Evolutionary conservation across 2,888 invertebrate genomes (phyloP).

Genomic region (Cheilosia pagana): DNA sequence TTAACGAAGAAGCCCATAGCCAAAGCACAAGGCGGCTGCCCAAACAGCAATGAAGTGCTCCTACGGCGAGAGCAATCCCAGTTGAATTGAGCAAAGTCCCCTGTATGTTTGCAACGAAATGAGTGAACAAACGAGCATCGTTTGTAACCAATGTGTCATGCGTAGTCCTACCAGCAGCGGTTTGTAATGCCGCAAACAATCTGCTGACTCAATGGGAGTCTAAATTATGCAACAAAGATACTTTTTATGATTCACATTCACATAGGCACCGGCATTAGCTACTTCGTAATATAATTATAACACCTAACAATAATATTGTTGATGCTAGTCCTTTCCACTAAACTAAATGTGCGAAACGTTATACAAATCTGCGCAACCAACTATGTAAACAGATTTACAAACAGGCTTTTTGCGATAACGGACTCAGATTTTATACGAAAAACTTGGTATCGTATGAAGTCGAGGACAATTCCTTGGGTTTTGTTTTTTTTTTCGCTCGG

Average conservation of each 20-base stretch:
- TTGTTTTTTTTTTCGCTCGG: not conserved
- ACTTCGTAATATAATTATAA: conserved; percentile 9
- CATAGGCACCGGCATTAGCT: conserved; percentile 1
- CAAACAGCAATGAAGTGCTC: conserved; percentile 48
- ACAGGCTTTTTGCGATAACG: not conserved
- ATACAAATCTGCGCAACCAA: not conserved
- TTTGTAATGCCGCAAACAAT: conserved; percentile 50
- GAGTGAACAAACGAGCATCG: conserved; percentile 73
- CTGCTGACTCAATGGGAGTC: conserved; percentile 68
- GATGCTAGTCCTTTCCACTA: not conserved
- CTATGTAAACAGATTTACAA: not conserved
- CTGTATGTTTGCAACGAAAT: conserved; percentile 57
- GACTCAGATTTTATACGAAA: conserved; percentile 11
- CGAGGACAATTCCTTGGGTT: not conserved
- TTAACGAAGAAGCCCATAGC: conserved; percentile 35
- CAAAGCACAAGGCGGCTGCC: conserved; percentile 28
- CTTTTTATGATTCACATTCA: conserved; percentile 28
- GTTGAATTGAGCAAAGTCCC: conserved; percentile 51
- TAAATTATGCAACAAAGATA: conserved; percentile 68
- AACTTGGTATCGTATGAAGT: not conserved
- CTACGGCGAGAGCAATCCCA: conserved; percentile 57
- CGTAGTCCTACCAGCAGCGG: conserved; percentile 45
- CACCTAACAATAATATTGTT: not conserved
- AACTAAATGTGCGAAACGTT: not conserved
- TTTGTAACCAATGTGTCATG: conserved; percentile 73